Evolutionary conservation across 2,113 vertebrate genomes (phyloP).

Genomic region (Ibidorhyncha struthersii): DNA sequence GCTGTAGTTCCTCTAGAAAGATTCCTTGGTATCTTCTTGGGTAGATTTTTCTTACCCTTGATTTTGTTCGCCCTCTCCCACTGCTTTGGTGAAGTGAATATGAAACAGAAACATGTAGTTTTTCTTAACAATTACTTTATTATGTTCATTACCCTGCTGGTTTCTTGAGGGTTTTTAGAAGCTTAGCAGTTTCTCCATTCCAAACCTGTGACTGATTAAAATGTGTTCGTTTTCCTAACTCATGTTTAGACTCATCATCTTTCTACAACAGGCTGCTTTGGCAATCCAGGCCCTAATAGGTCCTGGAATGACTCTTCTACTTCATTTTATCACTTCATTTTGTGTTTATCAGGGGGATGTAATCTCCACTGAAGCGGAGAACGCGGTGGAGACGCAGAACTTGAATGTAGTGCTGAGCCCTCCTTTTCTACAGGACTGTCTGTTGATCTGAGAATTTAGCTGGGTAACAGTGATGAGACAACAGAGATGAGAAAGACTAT

Average conservation of each 20-base stretch:
- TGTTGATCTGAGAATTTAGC: not conserved
- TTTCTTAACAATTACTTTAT: not conserved
- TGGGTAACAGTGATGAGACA: not conserved
- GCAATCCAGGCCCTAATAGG: not conserved
- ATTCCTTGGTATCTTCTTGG: not conserved
- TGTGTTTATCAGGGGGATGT: not conserved
- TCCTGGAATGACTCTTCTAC: not conserved
- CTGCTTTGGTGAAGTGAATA: not conserved
- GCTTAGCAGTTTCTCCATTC: not conserved
- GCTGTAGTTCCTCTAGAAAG: not conserved
- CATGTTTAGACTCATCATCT: not conserved
- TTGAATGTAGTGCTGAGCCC: not conserved
- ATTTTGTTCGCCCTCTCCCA: not conserved
- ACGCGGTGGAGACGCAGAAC: no score
- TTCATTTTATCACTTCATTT: not conserved
- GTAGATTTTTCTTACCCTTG: not conserved
- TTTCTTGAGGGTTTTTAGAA: not conserved
- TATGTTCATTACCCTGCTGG: not conserved
- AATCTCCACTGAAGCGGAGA: not conserved
- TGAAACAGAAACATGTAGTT: not conserved
- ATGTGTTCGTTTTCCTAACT: not conserved
- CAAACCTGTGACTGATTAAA: not conserved
- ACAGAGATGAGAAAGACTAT: not conserved
- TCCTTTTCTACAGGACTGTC: not conserved
- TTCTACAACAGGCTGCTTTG: not conserved